Evolutionary conservation across 2,797 vertebrate genomes (phyloP).

Genomic region (Dicrostonyx torquatus): DNA sequence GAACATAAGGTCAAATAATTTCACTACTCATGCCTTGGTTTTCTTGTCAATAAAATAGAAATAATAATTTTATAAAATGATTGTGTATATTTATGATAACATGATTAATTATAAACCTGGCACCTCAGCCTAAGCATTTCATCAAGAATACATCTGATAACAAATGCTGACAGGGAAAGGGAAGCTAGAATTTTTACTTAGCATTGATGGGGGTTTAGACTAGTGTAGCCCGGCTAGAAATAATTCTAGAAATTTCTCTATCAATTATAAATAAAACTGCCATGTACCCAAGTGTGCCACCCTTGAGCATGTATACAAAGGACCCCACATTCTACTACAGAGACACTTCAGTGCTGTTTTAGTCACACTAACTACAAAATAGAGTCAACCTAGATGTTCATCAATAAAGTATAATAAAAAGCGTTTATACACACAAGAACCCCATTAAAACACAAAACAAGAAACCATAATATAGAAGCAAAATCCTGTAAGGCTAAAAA

Average conservation of each 20-base stretch:
- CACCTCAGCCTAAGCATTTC: neutral
- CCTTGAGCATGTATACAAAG: neutral
- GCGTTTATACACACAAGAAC: neutral
- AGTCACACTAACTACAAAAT: neutral
- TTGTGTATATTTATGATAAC: neutral
- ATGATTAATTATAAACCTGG: neutral
- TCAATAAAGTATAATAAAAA: neutral
- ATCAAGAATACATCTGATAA: neutral
- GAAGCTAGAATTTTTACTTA: neutral
- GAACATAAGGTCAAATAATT: neutral
- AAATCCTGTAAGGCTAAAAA: neutral
- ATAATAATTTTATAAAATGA: neutral
- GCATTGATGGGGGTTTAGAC: neutral
- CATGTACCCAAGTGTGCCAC: neutral
- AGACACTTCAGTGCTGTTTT: neutral
- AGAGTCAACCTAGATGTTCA: neutral
- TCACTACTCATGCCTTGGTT: neutral
- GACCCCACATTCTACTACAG: neutral
- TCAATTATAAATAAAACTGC: neutral
- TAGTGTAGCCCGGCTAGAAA: neutral
- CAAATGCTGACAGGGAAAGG: neutral
- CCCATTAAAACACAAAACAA: neutral
- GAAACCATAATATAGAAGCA: neutral
- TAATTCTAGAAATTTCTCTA: neutral
- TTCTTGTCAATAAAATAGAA: neutral